Percentiles rank a stretch among this genome's conserved stretches.
phyloP scores from a whole-genome alignment of 2,113 vertebrate species.

The Alosa alosa region DNA sequence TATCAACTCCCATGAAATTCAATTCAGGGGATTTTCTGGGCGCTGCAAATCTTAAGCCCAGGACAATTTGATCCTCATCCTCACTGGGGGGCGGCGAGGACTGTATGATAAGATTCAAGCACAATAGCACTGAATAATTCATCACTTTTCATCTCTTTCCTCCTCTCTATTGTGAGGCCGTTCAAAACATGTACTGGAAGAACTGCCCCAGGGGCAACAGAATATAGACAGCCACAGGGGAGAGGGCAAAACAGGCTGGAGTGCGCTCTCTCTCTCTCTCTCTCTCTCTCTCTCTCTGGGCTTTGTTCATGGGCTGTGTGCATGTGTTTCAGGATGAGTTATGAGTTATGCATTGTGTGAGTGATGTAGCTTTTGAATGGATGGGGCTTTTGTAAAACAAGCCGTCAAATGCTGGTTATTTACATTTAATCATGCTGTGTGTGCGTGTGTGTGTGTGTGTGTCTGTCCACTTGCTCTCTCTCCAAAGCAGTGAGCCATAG shows the following conservation, averaged over 20 bases:
- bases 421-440: background rate
- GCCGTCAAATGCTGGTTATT: background rate
- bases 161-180: background rate
- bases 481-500: too few species aligned
- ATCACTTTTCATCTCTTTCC: slow-evolving; percentile 9
- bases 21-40: background rate
- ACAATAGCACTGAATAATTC: slow-evolving; percentile 18
- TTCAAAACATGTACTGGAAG: background rate
- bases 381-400: background rate
- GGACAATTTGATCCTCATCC: background rate
- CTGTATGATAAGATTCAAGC: slow-evolving; percentile 15
- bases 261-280: background rate
- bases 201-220: background rate
- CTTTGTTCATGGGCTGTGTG: too few species aligned
- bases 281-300: background rate
- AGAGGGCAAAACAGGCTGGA: background rate
- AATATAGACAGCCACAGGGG: background rate
- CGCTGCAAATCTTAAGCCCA: background rate
- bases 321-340: background rate
- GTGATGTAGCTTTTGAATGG: background rate
- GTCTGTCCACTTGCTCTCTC: too few species aligned
- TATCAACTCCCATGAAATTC: slow-evolving; percentile 1
- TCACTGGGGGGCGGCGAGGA: background rate
- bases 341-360: background rate
- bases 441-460: too few species aligned